Evolutionary conservation across 2,888 invertebrate species (phyloP).

Genomic region (Folsomia manolachei): DNA sequence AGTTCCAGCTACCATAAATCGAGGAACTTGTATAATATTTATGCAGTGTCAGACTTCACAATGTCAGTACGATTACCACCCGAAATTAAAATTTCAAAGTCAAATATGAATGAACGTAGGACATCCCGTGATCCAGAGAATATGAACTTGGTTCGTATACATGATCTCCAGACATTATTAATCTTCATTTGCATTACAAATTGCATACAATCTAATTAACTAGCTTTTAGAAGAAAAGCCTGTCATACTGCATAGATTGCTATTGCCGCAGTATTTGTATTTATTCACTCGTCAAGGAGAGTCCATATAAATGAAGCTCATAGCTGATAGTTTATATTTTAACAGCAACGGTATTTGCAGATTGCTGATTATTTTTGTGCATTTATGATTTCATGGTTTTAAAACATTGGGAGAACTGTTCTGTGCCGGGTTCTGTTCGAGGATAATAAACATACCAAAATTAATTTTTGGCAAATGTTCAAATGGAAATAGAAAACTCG

Average conservation of each 20-base stretch:
- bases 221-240: too few species aligned
- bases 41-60: neutral
- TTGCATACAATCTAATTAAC: too few species aligned
- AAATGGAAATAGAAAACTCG: neutral
- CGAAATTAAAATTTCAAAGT: neutral
- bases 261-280: too few species aligned
- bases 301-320: too few species aligned
- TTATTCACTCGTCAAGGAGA: too few species aligned
- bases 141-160: neutral
- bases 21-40: too few species aligned
- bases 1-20: too few species aligned
- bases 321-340: neutral
- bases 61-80: neutral
- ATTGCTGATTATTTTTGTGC: neutral
- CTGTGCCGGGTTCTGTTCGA: neutral
- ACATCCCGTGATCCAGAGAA: neutral
- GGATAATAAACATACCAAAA: neutral
- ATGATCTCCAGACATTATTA: too few species aligned
- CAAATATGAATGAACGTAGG: too few species aligned
- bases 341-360: neutral
- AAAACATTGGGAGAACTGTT: neutral
- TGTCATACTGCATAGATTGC: too few species aligned
- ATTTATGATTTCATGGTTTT: neutral
- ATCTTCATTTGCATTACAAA: too few species aligned
- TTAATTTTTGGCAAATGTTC: neutral